Conservation (phyloP, 1,140 invertebrate genomes). For the Grapholita molesta region DNA sequence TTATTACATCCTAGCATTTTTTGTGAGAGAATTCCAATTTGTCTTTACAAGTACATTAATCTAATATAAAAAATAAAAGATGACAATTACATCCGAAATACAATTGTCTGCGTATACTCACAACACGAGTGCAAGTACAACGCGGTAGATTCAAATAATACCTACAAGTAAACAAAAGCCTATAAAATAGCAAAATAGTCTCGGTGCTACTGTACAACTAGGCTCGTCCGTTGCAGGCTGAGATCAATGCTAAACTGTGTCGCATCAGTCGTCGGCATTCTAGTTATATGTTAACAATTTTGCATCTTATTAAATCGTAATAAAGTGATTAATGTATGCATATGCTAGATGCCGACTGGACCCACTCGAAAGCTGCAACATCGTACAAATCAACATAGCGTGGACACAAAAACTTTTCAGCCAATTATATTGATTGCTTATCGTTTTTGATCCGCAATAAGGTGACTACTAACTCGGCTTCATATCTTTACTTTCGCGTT, state of each 20-base stretch:
- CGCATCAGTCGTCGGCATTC: not conserved
- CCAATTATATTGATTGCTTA: not conserved
- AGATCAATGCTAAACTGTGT: not conserved
- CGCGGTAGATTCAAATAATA: not conserved
- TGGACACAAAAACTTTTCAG: not conserved
- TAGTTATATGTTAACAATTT: not conserved
- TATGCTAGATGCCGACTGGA: not conserved
- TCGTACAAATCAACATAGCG: not conserved
- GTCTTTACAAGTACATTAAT: not conserved
- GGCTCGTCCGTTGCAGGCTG: not conserved
- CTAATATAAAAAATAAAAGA: not conserved
- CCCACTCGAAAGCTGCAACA: not conserved
- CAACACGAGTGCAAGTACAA: not conserved
- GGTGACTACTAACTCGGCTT: not conserved
- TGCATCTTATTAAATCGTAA: not conserved
- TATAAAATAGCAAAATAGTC: not conserved
- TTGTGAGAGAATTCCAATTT: conserved; percentile 2
- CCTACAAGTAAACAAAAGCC: not conserved
- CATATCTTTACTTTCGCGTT: not conserved
- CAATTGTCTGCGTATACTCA: not conserved
- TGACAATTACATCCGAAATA: not conserved
- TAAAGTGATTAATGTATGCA: not conserved
- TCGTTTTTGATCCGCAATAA: not conserved
- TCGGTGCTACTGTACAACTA: not conserved
- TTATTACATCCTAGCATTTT: not conserved